Evolutionary conservation across 2,113 vertebrate genomes (phyloP).

Genomic region (Egretta garzetta): DNA sequence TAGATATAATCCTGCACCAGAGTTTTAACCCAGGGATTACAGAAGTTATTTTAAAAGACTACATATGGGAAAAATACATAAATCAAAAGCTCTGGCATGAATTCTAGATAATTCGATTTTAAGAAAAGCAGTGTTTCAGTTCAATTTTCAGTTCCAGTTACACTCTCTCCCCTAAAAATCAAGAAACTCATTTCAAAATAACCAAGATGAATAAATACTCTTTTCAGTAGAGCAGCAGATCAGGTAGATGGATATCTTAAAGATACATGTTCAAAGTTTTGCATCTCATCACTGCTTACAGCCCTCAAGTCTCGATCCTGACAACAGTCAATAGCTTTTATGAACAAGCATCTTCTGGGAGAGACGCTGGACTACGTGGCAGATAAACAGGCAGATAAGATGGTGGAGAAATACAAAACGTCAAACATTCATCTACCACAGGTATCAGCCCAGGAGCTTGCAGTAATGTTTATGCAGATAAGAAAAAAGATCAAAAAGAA

Average conservation of each 20-base stretch:
- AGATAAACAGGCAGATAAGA: not conserved
- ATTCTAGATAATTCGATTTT: not conserved
- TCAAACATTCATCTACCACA: not conserved
- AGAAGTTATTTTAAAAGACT: conserved; percentile 14
- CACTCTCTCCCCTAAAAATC: not conserved
- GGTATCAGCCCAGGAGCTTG: not conserved
- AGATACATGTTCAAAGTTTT: not conserved
- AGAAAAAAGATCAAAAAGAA: conserved; percentile 21
- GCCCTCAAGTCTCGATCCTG: not conserved
- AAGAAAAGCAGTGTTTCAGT: not conserved
- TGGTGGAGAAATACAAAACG: not conserved
- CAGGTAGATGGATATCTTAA: not conserved
- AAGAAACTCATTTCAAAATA: not conserved
- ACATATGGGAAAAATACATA: not conserved
- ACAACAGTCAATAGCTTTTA: not conserved
- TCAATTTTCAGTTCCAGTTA: not conserved
- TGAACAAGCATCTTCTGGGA: not conserved
- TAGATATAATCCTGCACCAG: not conserved
- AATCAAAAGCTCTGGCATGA: not conserved
- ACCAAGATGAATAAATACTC: not conserved
- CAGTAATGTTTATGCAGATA: conserved; percentile 9
- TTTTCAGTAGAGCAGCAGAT: not conserved
- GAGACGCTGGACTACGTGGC: not conserved
- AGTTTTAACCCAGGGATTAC: not conserved
- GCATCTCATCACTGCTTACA: not conserved